Evolutionary conservation across 2,888 invertebrate genomes (phyloP).

Genomic region (Taphrorychus bicolor): DNA sequence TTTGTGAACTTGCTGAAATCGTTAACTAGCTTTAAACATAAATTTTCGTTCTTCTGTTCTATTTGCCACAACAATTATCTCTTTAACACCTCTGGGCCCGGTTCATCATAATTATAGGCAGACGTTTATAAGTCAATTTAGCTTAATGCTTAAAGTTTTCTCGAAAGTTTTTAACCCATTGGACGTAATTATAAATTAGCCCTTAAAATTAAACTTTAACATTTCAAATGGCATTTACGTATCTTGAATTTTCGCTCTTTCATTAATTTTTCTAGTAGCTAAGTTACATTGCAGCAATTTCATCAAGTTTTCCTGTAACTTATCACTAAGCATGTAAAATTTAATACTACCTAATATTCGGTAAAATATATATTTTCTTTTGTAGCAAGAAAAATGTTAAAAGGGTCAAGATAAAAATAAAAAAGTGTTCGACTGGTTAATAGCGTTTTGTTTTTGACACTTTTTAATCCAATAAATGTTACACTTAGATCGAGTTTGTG

Average conservation of each 20-base stretch:
- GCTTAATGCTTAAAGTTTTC: background rate
- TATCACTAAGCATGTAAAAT: conserved; percentile 33
- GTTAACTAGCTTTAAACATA: too few relatives aligned
- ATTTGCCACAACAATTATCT: too few relatives aligned
- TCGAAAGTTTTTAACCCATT: background rate
- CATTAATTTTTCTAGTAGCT: background rate
- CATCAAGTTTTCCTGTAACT: conserved; percentile 4
- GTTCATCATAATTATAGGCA: too few relatives aligned
- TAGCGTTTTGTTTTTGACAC: background rate
- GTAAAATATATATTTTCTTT: conserved; percentile 20
- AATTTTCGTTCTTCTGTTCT: too few relatives aligned
- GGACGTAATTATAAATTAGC: background rate
- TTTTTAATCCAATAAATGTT: too few relatives aligned
- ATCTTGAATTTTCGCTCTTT: too few relatives aligned
- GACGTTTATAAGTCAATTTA: too few relatives aligned
- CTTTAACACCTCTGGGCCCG: too few relatives aligned
- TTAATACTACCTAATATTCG: conserved; percentile 34
- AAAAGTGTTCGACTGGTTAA: conserved; percentile 29
- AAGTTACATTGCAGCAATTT: conserved; percentile 7
- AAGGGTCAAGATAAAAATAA: conserved; percentile 31
- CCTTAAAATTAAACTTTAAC: background rate
- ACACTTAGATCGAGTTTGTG: too few relatives aligned
- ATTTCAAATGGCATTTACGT: background rate
- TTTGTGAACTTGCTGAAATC: conserved; percentile 13
- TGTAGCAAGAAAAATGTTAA: conserved; percentile 26